These are phyloP conservation scores for Lepas anatifera DNA, from an alignment of 2,888 invertebrate species.

Conservation along the genomic window DNA sequence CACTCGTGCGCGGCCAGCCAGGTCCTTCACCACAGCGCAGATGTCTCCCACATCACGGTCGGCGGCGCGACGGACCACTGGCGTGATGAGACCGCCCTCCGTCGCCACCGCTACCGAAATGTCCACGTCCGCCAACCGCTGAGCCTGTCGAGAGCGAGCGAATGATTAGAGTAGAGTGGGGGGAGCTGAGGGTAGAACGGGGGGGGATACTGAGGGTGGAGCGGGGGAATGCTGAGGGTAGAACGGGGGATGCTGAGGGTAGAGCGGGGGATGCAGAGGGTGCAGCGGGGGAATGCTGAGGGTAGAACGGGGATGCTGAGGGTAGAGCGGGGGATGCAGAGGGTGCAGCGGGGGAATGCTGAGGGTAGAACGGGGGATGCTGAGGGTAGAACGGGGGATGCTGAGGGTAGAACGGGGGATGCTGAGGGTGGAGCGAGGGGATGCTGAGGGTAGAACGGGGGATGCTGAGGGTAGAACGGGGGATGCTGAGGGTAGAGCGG, in stretches of 20 bases:
- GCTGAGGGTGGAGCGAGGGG: no score
- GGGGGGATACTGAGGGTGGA: no score
- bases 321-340: not conserved
- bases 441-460: no score
- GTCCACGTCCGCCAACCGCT: conserved; percentile 40
- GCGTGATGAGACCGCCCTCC: conserved; percentile 50
- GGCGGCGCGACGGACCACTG: conserved; percentile 46
- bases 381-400: no score
- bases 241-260: no score
- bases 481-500: no score
- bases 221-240: not conserved
- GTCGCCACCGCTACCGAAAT: conserved; percentile 52
- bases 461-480: no score
- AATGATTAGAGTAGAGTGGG: no score
- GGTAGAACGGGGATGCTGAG: no score
- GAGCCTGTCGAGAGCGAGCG: conserved; percentile 33
- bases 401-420: no score
- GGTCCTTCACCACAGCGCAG: conserved; percentile 38
- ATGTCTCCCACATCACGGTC: conserved; percentile 43
- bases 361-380: no score
- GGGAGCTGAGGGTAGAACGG: no score
- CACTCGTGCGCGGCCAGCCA: conserved; percentile 45
- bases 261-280: not conserved
- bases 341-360: not conserved
- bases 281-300: not conserved